Percentiles rank a stretch among this genome's conserved stretches.
Conservation (phyloP, 2,113 vertebrate species). For the Ciconia boyciana region DNA sequence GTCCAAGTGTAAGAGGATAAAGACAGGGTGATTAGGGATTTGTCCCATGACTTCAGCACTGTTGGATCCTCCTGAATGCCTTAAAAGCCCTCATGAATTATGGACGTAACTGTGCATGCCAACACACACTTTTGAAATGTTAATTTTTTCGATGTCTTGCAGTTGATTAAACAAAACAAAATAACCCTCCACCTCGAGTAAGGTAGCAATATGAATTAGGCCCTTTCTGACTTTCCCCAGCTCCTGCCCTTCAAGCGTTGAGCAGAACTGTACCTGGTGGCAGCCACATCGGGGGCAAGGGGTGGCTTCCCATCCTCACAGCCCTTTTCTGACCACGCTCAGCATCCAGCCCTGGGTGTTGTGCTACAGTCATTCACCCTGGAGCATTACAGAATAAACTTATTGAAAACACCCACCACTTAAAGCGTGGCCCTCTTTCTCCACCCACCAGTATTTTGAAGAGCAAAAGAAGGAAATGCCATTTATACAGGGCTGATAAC, state of each 20-base stretch:
- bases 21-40: slow-evolving; percentile 47
- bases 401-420: background rate
- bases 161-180: background rate
- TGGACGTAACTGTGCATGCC: background rate
- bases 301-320: background rate
- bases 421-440: background rate
- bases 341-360: background rate
- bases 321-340: background rate
- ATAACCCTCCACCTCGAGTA: background rate
- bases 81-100: slow-evolving; percentile 38
- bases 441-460: background rate
- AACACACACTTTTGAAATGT: slow-evolving; percentile 1
- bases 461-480: background rate
- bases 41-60: slow-evolving; percentile 25
- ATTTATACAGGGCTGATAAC: background rate
- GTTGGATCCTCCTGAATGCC: background rate
- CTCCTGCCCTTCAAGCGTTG: background rate
- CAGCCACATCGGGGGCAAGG: accelerated
- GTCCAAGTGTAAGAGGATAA: slow-evolving; percentile 54
- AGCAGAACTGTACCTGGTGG: background rate
- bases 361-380: accelerated
- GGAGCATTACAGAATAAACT: background rate
- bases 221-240: background rate
- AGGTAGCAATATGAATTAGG: background rate
- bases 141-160: background rate